A percentile compares a stretch with the other conserved stretches of the same genome.
These are phyloP conservation scores for Drosophila phalerata DNA, from an alignment of 2,888 invertebrate species.

Conservation along the genomic window DNA sequence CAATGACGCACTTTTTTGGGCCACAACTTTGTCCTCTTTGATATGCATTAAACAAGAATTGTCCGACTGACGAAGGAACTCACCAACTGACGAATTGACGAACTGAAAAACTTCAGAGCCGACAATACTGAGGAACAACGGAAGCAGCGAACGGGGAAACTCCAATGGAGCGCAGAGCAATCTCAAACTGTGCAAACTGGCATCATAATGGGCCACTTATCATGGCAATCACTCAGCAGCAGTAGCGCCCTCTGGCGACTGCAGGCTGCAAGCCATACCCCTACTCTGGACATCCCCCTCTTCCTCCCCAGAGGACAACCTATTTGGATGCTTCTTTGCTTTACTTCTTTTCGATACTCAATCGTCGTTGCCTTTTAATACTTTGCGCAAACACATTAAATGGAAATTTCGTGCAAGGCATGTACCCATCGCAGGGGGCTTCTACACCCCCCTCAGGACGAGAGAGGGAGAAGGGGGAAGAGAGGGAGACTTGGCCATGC, in stretches of 20 bases:
- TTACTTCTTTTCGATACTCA: constrained; percentile 80
- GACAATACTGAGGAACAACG: constrained; percentile 20
- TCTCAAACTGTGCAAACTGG: constrained; percentile 79
- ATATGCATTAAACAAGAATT: constrained; percentile 74
- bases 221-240: constrained; percentile 78
- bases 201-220: constrained; percentile 82
- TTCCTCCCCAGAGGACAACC: background rate
- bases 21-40: constrained; percentile 73
- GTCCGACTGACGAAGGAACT: constrained; percentile 31
- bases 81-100: constrained; percentile 29
- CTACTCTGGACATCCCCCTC: constrained; percentile 31
- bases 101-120: constrained; percentile 23
- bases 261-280: constrained; percentile 48
- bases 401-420: constrained; percentile 73
- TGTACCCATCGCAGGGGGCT: constrained; percentile 14
- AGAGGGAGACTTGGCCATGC: constrained; percentile 48
- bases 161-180: constrained; percentile 77
- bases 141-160: constrained; percentile 13
- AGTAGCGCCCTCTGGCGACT: constrained; percentile 62
- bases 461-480: background rate
- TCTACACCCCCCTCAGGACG: constrained; percentile 2
- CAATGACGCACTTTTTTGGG: constrained; percentile 74
- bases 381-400: constrained; percentile 78
- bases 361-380: constrained; percentile 81
- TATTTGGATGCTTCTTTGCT: constrained; percentile 49